Evolutionary conservation across 2,888 invertebrate genomes (phyloP), one percentile per base, ranked within the genome.

Genomic region (Onchidella celtica): DNA sequence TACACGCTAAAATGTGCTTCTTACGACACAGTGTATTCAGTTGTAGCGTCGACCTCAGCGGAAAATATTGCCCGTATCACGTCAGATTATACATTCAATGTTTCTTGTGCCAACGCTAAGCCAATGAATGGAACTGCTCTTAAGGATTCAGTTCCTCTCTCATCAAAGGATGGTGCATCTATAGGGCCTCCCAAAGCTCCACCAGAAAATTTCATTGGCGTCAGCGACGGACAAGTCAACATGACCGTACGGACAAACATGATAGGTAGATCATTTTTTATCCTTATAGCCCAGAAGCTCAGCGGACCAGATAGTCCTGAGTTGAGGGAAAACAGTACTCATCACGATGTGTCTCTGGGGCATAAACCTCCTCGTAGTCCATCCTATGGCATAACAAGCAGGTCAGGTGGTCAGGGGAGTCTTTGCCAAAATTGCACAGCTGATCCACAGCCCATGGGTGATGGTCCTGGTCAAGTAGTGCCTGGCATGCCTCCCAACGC

Each of bases 211-310:
- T 61, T 34, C 59, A 14, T 79, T 11, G 79, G 72, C 6, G 14
- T 9, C 3, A 66, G 65, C 6, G 34, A 29, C 29, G 79, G 79
- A 14, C 24, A n/a, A 6, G 27, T 65, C 17, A 79, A 73, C 73
- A 40, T 79, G 40, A 79, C 72, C 0, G 14, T 79, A 9, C 14
- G 29, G 47, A 61, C 72, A 3, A 38, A 21, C 17, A 79, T 27
- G 29, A 79, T 79, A 6, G 79, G 79, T 9, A 59, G 79, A 21
- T 47, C 79, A 24, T 79, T 79, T 40, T 32, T 79, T 40, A 1
- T 79, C n/a, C 17, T 79, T 3, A 21, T 65, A 21, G 79, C 73
- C 24, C 24, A 65, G n/a, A 79, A 27, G 55, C 21, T 73, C 1
- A n/a, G 24, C 24, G 70, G 55, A 21, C 61, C 32, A 0, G 55